Conservation (phyloP, 2,113 vertebrate genomes). For the Myotis brandtii region DNA sequence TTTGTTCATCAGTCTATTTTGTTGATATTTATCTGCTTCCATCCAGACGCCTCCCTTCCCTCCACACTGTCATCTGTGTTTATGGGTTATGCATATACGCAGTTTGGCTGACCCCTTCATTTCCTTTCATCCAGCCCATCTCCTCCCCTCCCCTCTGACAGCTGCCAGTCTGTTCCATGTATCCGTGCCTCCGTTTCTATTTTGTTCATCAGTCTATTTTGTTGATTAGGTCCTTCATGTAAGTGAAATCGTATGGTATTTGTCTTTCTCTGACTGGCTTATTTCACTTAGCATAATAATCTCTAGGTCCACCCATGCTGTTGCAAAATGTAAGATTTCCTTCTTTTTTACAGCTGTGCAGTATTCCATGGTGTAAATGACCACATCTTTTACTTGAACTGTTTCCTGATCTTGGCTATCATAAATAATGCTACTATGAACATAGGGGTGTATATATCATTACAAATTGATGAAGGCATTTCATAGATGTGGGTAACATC, state of each 20-base stretch:
- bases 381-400: too few species aligned
- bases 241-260: background rate
- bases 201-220: too few species aligned
- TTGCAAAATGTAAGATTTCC: background rate
- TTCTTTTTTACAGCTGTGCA: background rate
- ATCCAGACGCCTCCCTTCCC: too few species aligned
- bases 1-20: too few species aligned
- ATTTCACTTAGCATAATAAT: background rate
- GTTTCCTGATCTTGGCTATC: background rate
- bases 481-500: background rate
- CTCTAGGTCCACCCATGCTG: background rate
- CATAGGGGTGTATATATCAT: background rate
- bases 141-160: background rate
- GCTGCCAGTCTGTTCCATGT: background rate
- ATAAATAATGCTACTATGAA: background rate
- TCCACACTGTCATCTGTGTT: background rate
- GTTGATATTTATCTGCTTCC: too few species aligned
- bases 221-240: background rate
- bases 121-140: background rate
- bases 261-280: background rate
- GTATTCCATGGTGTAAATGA: background rate
- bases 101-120: background rate
- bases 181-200: background rate
- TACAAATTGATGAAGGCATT: background rate
- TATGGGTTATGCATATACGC: background rate